A percentile compares a stretch with the other conserved stretches of the same genome.
phyloP scores from a whole-genome alignment of 1,140 invertebrate genomes.

The Xylocopa sonorina region DNA sequence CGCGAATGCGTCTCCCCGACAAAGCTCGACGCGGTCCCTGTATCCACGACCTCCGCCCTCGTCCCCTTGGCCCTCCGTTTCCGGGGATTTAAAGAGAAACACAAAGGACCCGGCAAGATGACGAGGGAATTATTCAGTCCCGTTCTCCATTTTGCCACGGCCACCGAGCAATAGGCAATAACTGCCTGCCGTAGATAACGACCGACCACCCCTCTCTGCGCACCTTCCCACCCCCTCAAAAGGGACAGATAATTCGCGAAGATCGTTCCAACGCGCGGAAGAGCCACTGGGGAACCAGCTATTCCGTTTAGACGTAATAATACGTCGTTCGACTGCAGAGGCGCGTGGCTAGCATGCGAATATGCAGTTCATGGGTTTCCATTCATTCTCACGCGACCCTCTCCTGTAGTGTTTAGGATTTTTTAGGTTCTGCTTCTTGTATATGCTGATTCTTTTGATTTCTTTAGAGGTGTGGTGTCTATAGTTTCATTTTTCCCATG shows the following conservation, averaged over 20 bases:
- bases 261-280: conserved; percentile 16
- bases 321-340: conserved; percentile 29
- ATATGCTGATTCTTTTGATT: too few species aligned
- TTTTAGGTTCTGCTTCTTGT: neutral
- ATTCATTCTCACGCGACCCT: conserved; percentile 24
- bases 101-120: conserved; percentile 52
- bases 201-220: neutral
- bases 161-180: conserved; percentile 45
- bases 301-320: conserved; percentile 30
- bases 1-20: conserved; percentile 17
- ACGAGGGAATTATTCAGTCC: conserved; percentile 47
- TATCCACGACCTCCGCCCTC: neutral
- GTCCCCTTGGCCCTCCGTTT: neutral
- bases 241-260: conserved; percentile 51
- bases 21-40: conserved; percentile 21
- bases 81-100: conserved; percentile 40
- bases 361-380: neutral
- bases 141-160: conserved; percentile 40
- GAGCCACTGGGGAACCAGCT: conserved; percentile 11
- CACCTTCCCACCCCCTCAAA: neutral
- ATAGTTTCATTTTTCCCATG: too few species aligned
- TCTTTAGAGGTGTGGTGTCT: too few species aligned
- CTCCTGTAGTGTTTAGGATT: too few species aligned
- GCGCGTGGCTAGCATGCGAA: conserved; percentile 40
- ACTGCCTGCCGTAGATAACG: conserved; percentile 50